Base-by-base conservation (phyloP, 2,797 vertebrate species). In the Acrossocheilus fasciatus region DNA sequence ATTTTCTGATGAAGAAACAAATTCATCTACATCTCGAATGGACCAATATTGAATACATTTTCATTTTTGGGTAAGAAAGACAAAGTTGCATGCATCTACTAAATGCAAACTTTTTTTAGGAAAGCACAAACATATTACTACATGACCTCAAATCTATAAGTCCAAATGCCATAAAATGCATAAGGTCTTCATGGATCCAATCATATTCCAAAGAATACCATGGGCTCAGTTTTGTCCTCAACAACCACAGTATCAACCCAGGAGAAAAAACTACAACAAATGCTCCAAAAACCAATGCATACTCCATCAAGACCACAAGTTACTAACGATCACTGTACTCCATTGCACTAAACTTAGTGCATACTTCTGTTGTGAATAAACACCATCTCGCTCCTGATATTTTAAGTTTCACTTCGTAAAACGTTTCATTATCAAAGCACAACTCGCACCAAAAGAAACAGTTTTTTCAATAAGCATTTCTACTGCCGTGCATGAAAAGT, bases 351-450 rank as follows among this genome's bases (percentile, higher is more conserved):
- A 9, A 81, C 62, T 66, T 30, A 26, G 39, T 43, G 79, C 17
- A 83, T 23, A 45, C 26, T 74, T 54, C 26, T n/a, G 54, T n/a
- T 62, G 70, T 64, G 41, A 43, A 83, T 14, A 9, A 74, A 43
- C 30, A 50, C 45, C 54, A 72, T 20, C 3, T 47, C 47, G 39
- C 10, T 47, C 4, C 30, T 41, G 62, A n/a, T 6, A 18, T 47
- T 50, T 12, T 50, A 75, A 9, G 1, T 34, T 57, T 82, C 6
- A 34, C 52, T 41, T 39, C n/a, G 12, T 20, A 83, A 82, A 73
- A 72, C 26, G n/a, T 17, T 36, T 47, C 41, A 64, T 64, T 30
- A 59, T 45, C 17, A 45, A 47, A 74, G 64, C 18, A 83, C 15
- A 30, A 39, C 47, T 57, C 3, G 2, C 68, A 72, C n/a, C 23